Percentiles rank a stretch among this genome's conserved stretches.
These are phyloP conservation scores for Pteromalus puparum DNA, from an alignment of 1,140 invertebrate genomes.

Conservation along the genomic window DNA sequence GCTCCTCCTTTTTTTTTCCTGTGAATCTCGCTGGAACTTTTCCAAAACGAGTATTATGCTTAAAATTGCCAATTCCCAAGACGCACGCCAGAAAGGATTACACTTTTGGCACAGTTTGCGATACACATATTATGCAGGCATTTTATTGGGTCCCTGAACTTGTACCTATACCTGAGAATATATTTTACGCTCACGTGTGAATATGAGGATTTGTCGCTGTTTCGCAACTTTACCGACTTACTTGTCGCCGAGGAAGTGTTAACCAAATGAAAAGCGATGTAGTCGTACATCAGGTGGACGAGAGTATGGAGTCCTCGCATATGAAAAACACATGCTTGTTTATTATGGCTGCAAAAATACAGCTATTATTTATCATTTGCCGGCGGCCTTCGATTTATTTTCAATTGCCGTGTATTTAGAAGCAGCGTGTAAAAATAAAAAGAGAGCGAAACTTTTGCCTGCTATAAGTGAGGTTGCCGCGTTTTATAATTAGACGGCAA, in stretches of 20 bases:
- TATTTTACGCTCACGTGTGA: too few relatives aligned
- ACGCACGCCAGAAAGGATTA: constrained; percentile 24
- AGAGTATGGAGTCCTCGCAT: too few relatives aligned
- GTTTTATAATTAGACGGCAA: background rate
- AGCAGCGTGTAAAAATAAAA: background rate
- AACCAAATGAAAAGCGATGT: background rate
- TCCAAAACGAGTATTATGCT: constrained; percentile 21
- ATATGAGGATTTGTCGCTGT: background rate
- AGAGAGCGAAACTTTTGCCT: background rate
- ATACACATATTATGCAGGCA: background rate
- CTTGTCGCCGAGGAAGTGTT: background rate
- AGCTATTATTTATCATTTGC: too few relatives aligned
- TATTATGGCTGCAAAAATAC: too few relatives aligned
- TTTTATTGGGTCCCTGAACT: constrained; percentile 18
- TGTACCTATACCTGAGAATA: background rate
- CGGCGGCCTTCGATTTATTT: background rate
- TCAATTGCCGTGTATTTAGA: background rate
- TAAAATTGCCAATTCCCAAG: constrained; percentile 25
- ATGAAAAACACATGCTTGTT: too few relatives aligned
- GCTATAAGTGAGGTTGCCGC: background rate
- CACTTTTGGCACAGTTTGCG: constrained; percentile 6
- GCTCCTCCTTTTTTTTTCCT: background rate
- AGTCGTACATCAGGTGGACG: too few relatives aligned
- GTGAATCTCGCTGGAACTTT: background rate
- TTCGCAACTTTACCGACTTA: background rate